These are phyloP conservation scores for Myoxocephalus aenaeus DNA, from an alignment of 2,797 vertebrate species.

Conservation along the genomic window DNA sequence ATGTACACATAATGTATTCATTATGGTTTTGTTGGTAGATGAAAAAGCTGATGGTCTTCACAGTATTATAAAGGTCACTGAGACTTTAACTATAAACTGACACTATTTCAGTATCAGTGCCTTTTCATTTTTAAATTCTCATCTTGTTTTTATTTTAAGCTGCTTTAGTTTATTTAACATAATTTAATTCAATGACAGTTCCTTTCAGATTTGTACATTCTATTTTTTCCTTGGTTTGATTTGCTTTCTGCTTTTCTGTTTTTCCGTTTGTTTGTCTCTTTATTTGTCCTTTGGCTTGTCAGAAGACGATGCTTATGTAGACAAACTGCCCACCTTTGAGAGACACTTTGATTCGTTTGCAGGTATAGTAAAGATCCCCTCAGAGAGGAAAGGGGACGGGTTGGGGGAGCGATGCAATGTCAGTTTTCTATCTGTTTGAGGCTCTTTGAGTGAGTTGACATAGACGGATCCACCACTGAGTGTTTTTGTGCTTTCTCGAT, in stretches of 20 bases:
- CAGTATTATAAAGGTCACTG: background rate
- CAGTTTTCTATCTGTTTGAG: constrained; percentile 68
- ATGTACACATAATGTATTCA: constrained; percentile 1
- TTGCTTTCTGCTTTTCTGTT: constrained; percentile 63
- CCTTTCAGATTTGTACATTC: constrained; percentile 21
- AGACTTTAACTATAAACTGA: background rate
- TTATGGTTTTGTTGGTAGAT: background rate
- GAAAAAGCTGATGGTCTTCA: background rate
- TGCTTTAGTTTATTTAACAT: background rate
- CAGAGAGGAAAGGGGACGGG: constrained; percentile 15
- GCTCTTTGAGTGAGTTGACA: constrained; percentile 63
- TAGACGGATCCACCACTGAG: constrained; percentile 48
- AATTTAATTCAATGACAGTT: constrained; percentile 11
- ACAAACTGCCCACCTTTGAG: constrained; percentile 93
- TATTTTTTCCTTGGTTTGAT: constrained; percentile 51
- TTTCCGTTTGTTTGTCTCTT: constrained; percentile 74
- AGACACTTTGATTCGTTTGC: constrained; percentile 89
- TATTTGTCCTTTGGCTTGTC: constrained; percentile 83
- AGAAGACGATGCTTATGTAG: constrained; percentile 94
- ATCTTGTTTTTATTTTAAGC: background rate
- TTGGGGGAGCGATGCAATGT: constrained; percentile 36
- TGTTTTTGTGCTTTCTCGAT: constrained; percentile 43
- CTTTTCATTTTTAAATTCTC: background rate
- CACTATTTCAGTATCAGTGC: background rate
- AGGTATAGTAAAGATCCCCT: constrained; percentile 86